phyloP scores from a whole-genome alignment of 2,888 invertebrate species.

The Temnothorax rugatulus region DNA sequence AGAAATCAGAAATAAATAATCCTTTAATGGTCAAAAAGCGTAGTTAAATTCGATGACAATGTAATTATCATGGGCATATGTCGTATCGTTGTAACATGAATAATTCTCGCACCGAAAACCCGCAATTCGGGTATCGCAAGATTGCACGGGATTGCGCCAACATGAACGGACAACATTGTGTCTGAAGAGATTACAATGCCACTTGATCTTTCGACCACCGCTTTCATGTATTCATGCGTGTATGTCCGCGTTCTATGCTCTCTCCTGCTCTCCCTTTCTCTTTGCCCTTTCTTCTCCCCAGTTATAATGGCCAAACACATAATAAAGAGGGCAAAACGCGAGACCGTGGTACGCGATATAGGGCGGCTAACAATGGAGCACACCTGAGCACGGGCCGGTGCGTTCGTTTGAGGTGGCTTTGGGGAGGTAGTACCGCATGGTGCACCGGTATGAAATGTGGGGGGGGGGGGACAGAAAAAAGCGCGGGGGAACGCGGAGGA shows the following conservation, averaged over 20 bases:
- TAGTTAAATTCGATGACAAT: background rate
- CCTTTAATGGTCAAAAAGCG: background rate
- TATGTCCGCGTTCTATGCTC: constrained; percentile 31
- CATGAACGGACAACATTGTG: constrained; percentile 41
- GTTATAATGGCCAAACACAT: constrained; percentile 77
- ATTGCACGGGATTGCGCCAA: constrained; percentile 53
- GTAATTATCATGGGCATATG: background rate
- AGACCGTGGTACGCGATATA: constrained; percentile 74
- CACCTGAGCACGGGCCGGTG: constrained; percentile 82
- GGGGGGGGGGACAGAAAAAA: constrained; percentile 65
- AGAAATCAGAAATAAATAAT: background rate
- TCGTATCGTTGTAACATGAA: background rate
- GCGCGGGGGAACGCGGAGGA: constrained; percentile 63
- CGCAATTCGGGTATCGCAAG: background rate
- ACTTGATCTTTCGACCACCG: constrained; percentile 73
- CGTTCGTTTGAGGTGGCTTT: constrained; percentile 80
- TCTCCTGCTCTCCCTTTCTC: constrained; percentile 21
- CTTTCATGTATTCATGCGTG: constrained; percentile 34
- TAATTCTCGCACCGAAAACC: constrained; percentile 20
- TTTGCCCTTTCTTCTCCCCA: constrained; percentile 47
- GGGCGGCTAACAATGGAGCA: constrained; percentile 83
- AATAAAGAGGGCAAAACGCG: constrained; percentile 81
- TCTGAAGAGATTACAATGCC: constrained; percentile 67
- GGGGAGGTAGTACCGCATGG: constrained; percentile 71
- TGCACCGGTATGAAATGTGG: constrained; percentile 82